Evolutionary conservation across 2,797 vertebrate species (phyloP), one percentile per base, ranked within the genome.

Genomic region (Threskiornis aethiopicus): DNA sequence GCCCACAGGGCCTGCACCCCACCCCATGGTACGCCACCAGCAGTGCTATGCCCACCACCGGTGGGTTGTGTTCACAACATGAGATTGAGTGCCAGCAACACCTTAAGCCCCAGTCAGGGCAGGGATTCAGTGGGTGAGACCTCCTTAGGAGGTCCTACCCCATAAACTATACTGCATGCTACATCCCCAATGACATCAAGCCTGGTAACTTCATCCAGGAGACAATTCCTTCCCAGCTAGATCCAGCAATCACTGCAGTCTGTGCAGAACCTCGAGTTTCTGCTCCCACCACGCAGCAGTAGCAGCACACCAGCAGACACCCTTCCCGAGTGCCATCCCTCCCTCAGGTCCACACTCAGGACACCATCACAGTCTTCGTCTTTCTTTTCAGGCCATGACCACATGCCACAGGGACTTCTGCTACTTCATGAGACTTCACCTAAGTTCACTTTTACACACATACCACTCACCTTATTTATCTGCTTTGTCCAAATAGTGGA

Each of bases 1-100:
- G 24, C 18, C 8, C 47, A 11, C 11, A 11, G 35, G 44, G 10
- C 29, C 10, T 20, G 18, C 31, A 64, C 18, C 37, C 7, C 22
- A 59, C 8, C 3, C 29, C 59, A 3, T 2, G 5, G 16, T 21
- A 37, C 21, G 11, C 26, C 57, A 61, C 5, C 5, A 69, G 29
- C 47, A 58, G 8, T 2, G 7, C 4, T 0, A 18, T 13, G 6
- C 18, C 35, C 31, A 55, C 47, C 16, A 26, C 13, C 1, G 0
- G 0, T 10, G 44, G 14, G 22, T 17, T 13, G 3, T 8, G 16
- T 61, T 26, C 44, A 20, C 19, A 73, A 41, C 16, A 73, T 29
- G 20, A 69, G 9, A 55, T 1, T 10, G 35, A 72, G 24, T 3
- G 4, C 25, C 58, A 89, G 47, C 47, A 94, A 14, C 28, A 42